Percentiles rank a stretch among this genome's conserved stretches.
These are phyloP conservation scores for Charanyca ferruginea DNA, from an alignment of 2,888 invertebrate genomes.

Conservation along the genomic window DNA sequence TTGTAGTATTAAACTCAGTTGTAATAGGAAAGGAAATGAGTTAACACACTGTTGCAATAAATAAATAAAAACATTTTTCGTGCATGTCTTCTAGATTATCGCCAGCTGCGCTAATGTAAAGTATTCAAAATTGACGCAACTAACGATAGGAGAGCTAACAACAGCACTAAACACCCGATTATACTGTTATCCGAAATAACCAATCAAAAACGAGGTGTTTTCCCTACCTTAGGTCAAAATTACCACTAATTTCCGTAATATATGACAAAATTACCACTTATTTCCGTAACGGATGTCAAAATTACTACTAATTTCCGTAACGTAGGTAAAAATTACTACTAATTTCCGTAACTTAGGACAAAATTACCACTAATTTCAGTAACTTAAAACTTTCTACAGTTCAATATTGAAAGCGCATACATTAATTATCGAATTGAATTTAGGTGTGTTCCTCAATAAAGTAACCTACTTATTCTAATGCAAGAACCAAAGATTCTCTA, in stretches of 20 bases:
- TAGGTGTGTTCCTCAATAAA: neutral
- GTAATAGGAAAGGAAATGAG: slow-evolving; percentile 3
- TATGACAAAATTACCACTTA: too few relatives aligned
- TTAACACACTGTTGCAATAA: neutral
- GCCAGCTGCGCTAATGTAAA: neutral
- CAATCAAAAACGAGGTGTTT: too few relatives aligned
- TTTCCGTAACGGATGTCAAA: too few relatives aligned
- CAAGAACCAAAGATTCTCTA: neutral
- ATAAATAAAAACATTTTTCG: neutral
- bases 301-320: too few relatives aligned
- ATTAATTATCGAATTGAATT: neutral
- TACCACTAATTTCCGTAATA: neutral
- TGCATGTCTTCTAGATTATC: neutral
- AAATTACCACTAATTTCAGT: too few relatives aligned
- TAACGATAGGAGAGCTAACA: too few relatives aligned
- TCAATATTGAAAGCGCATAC: too few relatives aligned
- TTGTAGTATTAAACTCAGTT: slow-evolving; percentile 17
- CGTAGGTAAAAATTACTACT: too few relatives aligned
- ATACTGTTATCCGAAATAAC: neutral
- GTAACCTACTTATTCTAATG: neutral
- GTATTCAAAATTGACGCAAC: neutral
- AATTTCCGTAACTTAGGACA: too few relatives aligned
- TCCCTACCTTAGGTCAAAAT: neutral
- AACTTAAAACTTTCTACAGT: too few relatives aligned
- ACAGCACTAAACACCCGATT: too few relatives aligned